phyloP scores from a whole-genome alignment of 2,797 vertebrate species.

The Falco novaeseelandiae region DNA sequence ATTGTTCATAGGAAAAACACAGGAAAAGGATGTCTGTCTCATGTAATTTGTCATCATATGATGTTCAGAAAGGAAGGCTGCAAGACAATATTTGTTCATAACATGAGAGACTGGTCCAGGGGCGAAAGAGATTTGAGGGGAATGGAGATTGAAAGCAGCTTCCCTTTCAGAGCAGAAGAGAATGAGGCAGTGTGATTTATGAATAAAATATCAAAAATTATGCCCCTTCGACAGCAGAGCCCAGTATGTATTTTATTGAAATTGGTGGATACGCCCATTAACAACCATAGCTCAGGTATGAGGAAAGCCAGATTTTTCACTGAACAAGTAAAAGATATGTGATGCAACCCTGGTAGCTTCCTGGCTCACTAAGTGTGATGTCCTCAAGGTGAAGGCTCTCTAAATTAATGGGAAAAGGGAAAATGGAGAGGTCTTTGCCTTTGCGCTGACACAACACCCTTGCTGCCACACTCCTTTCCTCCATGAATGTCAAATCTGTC shows the following conservation, averaged over 20 bases:
- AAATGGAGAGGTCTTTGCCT: neutral
- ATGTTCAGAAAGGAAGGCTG: neutral
- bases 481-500: neutral
- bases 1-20: neutral
- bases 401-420: neutral
- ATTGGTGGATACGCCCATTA: neutral
- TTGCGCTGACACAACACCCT: neutral
- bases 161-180: neutral
- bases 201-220: neutral
- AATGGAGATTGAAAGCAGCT: neutral
- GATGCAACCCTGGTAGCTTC: neutral
- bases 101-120: neutral
- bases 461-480: rapidly evolving
- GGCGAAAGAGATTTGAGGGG: too few relatives aligned
- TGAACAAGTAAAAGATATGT: neutral
- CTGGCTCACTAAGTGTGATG: neutral
- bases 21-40: neutral
- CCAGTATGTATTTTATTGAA: neutral
- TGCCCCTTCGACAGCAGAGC: neutral
- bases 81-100: neutral
- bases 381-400: neutral
- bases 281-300: neutral
- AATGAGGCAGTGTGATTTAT: neutral
- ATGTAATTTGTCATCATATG: neutral
- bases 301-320: neutral